These are phyloP conservation scores for Alectoris magna DNA, from an alignment of 2,797 vertebrate genomes.

Conservation along the genomic window DNA sequence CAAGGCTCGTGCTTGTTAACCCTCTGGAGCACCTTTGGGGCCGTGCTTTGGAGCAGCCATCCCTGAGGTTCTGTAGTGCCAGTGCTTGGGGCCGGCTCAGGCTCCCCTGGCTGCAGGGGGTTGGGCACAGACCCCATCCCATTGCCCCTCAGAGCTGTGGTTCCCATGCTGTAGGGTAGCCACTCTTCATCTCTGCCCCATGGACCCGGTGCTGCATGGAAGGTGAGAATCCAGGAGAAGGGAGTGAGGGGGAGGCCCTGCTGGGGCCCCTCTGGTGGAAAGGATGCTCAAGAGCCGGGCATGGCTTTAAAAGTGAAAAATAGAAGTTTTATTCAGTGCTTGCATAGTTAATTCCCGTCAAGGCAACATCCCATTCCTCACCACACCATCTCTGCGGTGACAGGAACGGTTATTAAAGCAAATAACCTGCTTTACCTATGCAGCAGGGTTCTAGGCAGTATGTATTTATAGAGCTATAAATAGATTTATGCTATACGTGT, in stretches of 20 bases:
- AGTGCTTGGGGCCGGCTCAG: neutral
- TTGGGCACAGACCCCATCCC: neutral
- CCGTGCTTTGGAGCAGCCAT: neutral
- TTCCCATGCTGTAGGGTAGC: fast-evolving
- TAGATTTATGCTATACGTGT: neutral
- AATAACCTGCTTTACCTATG: neutral
- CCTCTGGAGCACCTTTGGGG: neutral
- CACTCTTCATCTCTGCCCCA: fast-evolving
- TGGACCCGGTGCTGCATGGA: neutral
- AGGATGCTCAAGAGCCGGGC: neutral
- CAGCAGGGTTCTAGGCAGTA: neutral
- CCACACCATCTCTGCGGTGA: neutral
- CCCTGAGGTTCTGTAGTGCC: neutral
- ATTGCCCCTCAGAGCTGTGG: neutral
- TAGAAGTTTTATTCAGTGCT: conserved; percentile 63
- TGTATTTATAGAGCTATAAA: neutral
- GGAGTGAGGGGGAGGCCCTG: neutral
- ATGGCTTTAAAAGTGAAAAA: conserved; percentile 59
- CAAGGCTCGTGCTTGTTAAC: neutral
- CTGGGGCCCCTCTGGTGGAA: fast-evolving
- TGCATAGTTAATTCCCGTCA: neutral
- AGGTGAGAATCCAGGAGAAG: neutral
- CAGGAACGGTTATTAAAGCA: fast-evolving
- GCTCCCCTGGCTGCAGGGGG: neutral
- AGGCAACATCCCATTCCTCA: neutral